phyloP scores from a whole-genome alignment of 1,140 invertebrate species.

The Drosophila tani region DNA sequence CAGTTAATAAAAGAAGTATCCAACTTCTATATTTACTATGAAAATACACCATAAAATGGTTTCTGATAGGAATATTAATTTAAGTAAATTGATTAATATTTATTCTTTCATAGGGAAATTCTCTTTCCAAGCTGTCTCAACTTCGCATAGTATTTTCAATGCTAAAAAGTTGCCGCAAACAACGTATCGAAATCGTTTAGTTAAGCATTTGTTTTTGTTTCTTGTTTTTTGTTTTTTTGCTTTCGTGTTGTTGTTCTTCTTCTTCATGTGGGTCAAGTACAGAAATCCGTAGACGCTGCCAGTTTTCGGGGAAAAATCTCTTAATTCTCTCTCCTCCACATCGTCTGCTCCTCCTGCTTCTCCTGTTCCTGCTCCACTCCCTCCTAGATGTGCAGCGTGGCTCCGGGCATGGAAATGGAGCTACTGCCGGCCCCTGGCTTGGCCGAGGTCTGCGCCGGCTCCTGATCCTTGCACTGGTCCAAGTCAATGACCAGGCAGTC shows the following conservation, averaged over 20 bases:
- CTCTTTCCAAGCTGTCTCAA: neutral
- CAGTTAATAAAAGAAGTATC: too few relatives aligned
- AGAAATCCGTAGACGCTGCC: constrained; percentile 33
- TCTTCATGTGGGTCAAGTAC: constrained; percentile 32
- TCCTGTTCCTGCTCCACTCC: too few relatives aligned
- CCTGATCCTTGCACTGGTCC: constrained; percentile 68
- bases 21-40: too few relatives aligned
- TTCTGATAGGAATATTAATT: too few relatives aligned
- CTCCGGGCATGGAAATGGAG: constrained; percentile 33
- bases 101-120: neutral
- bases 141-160: neutral
- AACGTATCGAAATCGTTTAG: constrained; percentile 5
- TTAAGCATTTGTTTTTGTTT: constrained; percentile 4
- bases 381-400: constrained; percentile 64
- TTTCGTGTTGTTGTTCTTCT: constrained; percentile 1
- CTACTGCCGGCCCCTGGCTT: constrained; percentile 36
- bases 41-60: too few relatives aligned
- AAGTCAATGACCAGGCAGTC: constrained; percentile 79
- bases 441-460: constrained; percentile 46
- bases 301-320: constrained; percentile 54
- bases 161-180: neutral
- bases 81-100: too few relatives aligned
- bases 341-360: neutral
- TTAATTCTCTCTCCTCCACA: constrained; percentile 48
- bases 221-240: neutral